phyloP scores from a whole-genome alignment of 2,888 invertebrate genomes.

The Volucella zonaria region DNA sequence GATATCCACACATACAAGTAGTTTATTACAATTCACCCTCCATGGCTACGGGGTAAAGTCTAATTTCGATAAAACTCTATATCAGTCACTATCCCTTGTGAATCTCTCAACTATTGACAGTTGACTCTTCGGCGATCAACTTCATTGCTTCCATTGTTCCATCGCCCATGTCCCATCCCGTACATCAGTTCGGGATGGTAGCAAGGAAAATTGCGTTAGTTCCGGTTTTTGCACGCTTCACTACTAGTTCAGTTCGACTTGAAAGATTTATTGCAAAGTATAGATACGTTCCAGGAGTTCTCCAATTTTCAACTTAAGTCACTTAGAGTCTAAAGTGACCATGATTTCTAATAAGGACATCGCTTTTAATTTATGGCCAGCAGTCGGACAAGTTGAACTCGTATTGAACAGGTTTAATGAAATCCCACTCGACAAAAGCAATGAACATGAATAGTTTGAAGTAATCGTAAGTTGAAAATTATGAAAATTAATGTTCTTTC shows the following conservation, averaged over 20 bases:
- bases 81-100: constrained; percentile 66
- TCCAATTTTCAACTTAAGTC: constrained; percentile 59
- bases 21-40: constrained; percentile 49
- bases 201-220: constrained; percentile 70
- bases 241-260: constrained; percentile 54
- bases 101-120: constrained; percentile 69
- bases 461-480: constrained; percentile 49
- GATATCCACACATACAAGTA: constrained; percentile 5
- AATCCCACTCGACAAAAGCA: constrained; percentile 27
- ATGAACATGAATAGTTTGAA: constrained; percentile 8
- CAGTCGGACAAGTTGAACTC: background rate
- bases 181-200: constrained; percentile 61
- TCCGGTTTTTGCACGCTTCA: constrained; percentile 73
- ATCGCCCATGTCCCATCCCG: constrained; percentile 1
- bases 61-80: constrained; percentile 69
- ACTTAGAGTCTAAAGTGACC: constrained; percentile 59
- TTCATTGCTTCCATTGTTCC: constrained; percentile 62
- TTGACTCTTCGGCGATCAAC: constrained; percentile 71
- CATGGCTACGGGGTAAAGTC: constrained; percentile 48
- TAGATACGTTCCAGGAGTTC: constrained; percentile 21
- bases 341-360: constrained; percentile 51
- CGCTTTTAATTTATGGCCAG: constrained; percentile 50
- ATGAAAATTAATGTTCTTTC: constrained; percentile 66
- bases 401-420: constrained; percentile 48
- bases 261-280: constrained; percentile 63